Evolutionary conservation across 2,797 vertebrate species (phyloP).

Genomic region (Typhlichthys subterraneus): DNA sequence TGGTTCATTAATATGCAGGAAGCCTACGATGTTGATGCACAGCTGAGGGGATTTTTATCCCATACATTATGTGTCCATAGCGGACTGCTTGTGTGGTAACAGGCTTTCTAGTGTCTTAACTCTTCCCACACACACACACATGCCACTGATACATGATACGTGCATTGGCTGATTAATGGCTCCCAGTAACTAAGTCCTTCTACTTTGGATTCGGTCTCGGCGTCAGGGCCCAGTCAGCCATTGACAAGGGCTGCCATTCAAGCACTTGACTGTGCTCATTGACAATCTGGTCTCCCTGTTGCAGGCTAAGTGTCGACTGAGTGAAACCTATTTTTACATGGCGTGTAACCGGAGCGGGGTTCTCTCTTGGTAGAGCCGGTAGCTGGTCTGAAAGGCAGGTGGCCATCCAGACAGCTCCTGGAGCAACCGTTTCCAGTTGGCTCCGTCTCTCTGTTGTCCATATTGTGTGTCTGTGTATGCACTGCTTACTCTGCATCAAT

Average conservation of each 20-base stretch:
- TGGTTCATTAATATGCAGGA: no score
- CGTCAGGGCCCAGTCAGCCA: conserved; percentile 40
- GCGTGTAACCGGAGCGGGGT: conserved; percentile 64
- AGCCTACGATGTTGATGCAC: no score
- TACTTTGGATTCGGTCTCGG: conserved; percentile 58
- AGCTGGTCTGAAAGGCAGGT: conserved; percentile 50
- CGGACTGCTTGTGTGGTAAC: conserved; percentile 6
- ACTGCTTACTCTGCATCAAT: no score
- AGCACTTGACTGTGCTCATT: conserved; percentile 68
- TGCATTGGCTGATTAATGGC: conserved; percentile 41
- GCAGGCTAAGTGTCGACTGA: conserved; percentile 74
- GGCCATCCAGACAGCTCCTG: conserved; percentile 48
- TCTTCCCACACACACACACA: conserved; percentile 20
- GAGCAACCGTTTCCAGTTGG: conserved; percentile 3
- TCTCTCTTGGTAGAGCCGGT: conserved; percentile 54
- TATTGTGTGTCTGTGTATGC: no score
- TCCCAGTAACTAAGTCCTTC: conserved; percentile 26
- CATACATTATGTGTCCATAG: neutral
- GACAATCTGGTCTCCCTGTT: conserved; percentile 70
- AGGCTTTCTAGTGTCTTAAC: conserved; percentile 37
- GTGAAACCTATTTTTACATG: conserved; percentile 73
- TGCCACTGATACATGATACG: conserved; percentile 42
- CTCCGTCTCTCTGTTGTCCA: conserved; percentile 10
- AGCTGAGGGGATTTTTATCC: no score
- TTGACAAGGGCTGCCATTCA: conserved; percentile 71